A percentile compares a stretch with the other conserved stretches of the same genome.
Conservation (phyloP, 2,888 invertebrate genomes). For the Agonopterix alstromeriana region DNA sequence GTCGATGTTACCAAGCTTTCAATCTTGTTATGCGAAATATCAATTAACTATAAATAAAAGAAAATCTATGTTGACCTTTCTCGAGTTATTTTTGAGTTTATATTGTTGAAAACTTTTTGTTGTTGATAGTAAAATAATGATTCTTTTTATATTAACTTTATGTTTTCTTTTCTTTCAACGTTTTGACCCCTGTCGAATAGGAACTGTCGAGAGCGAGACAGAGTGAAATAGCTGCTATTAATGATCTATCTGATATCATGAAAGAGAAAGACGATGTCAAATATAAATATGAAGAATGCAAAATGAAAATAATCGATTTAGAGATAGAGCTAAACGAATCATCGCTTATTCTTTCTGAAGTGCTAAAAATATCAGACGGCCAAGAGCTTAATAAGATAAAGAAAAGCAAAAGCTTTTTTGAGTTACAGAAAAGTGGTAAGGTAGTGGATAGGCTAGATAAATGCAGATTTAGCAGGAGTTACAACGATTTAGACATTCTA, state of each 20-base stretch:
- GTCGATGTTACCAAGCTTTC: slow-evolving; percentile 68
- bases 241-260: slow-evolving; percentile 47
- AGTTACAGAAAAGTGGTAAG: slow-evolving; percentile 76
- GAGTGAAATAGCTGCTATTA: slow-evolving; percentile 53
- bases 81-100: slow-evolving; percentile 58
- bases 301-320: slow-evolving; percentile 67
- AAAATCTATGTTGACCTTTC: slow-evolving; percentile 54
- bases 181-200: slow-evolving; percentile 51
- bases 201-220: slow-evolving; percentile 58
- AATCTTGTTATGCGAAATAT: slow-evolving; percentile 64
- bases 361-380: slow-evolving; percentile 63
- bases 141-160: slow-evolving; percentile 40
- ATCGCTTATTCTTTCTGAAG: slow-evolving; percentile 68
- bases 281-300: slow-evolving; percentile 55
- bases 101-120: slow-evolving; percentile 56
- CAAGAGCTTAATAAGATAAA: slow-evolving; percentile 48
- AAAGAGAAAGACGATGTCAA: slow-evolving; percentile 51
- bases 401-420: slow-evolving; percentile 64
- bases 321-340: slow-evolving; percentile 73
- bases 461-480: slow-evolving; percentile 64
- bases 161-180: slow-evolving; percentile 44
- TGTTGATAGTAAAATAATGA: slow-evolving; percentile 33
- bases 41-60: slow-evolving; percentile 44
- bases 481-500: slow-evolving; percentile 52
- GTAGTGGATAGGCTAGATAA: slow-evolving; percentile 76